Percentiles rank a stretch among this genome's conserved stretches.
These are phyloP conservation scores for Leucozona laternaria DNA, from an alignment of 2,888 invertebrate species.

Conservation along the genomic window DNA sequence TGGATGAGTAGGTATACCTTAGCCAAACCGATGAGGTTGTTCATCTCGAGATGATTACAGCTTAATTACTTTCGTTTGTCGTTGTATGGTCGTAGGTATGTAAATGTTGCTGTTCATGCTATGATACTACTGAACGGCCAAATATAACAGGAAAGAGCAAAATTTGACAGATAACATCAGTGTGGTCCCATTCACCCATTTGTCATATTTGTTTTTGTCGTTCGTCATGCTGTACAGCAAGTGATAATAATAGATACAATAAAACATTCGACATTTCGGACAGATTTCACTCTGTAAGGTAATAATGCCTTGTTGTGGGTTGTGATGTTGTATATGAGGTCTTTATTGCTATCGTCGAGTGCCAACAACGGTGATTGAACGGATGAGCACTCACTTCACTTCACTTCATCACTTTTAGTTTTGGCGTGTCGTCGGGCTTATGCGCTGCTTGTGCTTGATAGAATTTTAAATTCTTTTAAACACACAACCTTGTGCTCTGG, in stretches of 20 bases:
- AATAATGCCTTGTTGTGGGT: slow-evolving; percentile 19
- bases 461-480: slow-evolving; percentile 70
- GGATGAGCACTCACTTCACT: slow-evolving; percentile 12
- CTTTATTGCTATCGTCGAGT: slow-evolving; percentile 10
- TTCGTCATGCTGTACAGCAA: slow-evolving; percentile 50
- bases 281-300: slow-evolving; percentile 47
- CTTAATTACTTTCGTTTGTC: slow-evolving; percentile 62
- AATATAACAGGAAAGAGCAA: slow-evolving; percentile 39
- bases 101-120: neutral
- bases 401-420: slow-evolving; percentile 28
- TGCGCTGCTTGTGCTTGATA: slow-evolving; percentile 48
- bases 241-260: slow-evolving; percentile 58
- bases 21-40: neutral
- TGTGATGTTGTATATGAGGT: slow-evolving; percentile 23
- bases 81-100: neutral
- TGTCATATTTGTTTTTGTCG: slow-evolving; percentile 48
- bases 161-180: slow-evolving; percentile 55
- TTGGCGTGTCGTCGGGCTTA: neutral
- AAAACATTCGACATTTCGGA: slow-evolving; percentile 61
- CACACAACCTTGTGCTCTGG: slow-evolving; percentile 51
- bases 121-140: slow-evolving; percentile 14
- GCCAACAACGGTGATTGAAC: slow-evolving; percentile 31
- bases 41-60: slow-evolving; percentile 57
- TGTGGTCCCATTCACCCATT: slow-evolving; percentile 43
- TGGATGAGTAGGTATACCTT: slow-evolving; percentile 19